Percentiles rank a stretch among this genome's conserved stretches.
Evolutionary conservation across 2,797 vertebrate species (phyloP).

Genomic region (Varecia variegata): DNA sequence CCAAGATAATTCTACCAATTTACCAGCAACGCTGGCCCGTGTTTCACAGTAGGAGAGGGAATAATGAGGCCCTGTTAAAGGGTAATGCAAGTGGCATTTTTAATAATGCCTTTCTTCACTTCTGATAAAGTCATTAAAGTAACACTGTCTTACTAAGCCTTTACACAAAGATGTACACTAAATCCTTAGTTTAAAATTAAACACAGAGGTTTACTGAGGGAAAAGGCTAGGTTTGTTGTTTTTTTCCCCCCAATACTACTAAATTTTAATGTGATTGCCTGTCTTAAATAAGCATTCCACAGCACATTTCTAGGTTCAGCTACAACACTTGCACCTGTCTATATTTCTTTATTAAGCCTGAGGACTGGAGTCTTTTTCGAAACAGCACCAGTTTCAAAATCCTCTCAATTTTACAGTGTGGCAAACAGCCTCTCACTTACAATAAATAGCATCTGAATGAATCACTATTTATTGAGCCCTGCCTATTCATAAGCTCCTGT

Average conservation of each 20-base stretch:
- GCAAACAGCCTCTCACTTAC: neutral
- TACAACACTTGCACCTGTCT: neutral
- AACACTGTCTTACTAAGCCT: constrained; percentile 69
- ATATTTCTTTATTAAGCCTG: neutral
- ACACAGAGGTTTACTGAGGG: constrained; percentile 56
- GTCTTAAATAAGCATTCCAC: neutral
- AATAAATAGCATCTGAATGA: neutral
- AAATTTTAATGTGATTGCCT: neutral
- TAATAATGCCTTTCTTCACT: constrained; percentile 74
- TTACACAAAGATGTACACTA: constrained; percentile 69
- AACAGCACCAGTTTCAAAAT: neutral
- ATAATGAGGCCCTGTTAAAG: constrained; percentile 81
- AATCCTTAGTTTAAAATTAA: constrained; percentile 79
- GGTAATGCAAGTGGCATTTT: constrained; percentile 72
- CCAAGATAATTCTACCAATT: constrained; percentile 80
- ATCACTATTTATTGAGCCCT: neutral
- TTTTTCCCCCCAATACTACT: constrained; percentile 29
- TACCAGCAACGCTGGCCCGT: constrained; percentile 72
- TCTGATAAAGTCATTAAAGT: constrained; percentile 80
- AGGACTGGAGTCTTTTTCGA: neutral
- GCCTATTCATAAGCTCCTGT: neutral
- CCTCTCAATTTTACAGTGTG: neutral
- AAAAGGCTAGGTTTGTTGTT: constrained; percentile 49
- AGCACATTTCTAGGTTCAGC: neutral
- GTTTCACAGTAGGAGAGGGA: constrained; percentile 80